Base-by-base conservation (phyloP, 2,113 vertebrate species). In the Phrynosoma platyrhinos region DNA sequence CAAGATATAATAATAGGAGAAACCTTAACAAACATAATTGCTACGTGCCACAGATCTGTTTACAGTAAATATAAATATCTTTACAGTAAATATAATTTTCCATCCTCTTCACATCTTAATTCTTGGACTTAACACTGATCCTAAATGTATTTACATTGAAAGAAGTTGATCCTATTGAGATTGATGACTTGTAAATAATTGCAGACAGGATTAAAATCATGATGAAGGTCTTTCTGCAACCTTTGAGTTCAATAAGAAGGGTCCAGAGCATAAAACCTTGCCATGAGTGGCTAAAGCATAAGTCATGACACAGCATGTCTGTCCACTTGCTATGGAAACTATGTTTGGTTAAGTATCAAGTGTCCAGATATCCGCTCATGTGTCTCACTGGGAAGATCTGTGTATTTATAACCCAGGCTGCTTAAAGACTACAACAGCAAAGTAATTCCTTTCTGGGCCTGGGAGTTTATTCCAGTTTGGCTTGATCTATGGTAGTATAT, bases 331-430 rank as follows among this genome's bases (percentile, higher is more conserved):
- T 93, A 68, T 0, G 20, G 94, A 96, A 96, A 95, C 88, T 94
- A 94, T 96, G 95, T 95, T 95, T 94, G 94, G 94, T 84, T 94
- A 96, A 55, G 92, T 93, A 93, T 96, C 90, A 82, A 88, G 84
- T 96, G 89, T 96, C 95, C 72, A 80, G 89, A 89, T 95, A 92
- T 94, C 93, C 96, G 94, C 94, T 94, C 91, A 90, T 76, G 87
- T 88, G 69, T 91, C 90, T 83, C 42, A 68, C 83, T 79, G 75
- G 69, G 91, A 92, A 90, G 88, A 92, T 93, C 83, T 82, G 85
- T 32, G 0, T 96, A 96, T 96, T 97, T 95, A 95, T 96, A 96
- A 95, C 90, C 69, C 86, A 75, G 55, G 88, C 90, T 92, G 91
- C 84, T 95, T 96, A 96, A 96, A 97, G 92, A 64, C 95, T 94